Base-by-base conservation (phyloP, 2,113 vertebrate genomes). In the Barnardius zonarius region DNA sequence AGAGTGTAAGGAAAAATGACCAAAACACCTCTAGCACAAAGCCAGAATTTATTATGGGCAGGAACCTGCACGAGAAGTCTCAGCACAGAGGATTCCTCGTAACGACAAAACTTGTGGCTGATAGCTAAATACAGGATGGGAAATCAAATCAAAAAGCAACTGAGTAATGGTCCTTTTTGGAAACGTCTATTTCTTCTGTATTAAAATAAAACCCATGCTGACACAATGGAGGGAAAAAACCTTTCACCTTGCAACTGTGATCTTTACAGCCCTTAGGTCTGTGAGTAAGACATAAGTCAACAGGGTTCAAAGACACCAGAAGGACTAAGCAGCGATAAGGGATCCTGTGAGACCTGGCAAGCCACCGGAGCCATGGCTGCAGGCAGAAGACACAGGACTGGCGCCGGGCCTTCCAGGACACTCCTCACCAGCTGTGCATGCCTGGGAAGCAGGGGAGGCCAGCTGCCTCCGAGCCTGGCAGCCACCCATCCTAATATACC, bases 221-320 rank as follows among this genome's bases (percentile, higher is more conserved):
- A 24, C 5, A 46, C 0, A 11, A 46, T 0, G 5, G 39, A 81
- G 8, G 30, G 33, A 48, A 79, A 70, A 79, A 85, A 35, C 19
- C 41, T 27, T 44, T 35, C 30, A 23, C 66, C 46, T 73, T 31
- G 22, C 48, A 85, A 27, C 49, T 31, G 33, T 39, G 16, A 59
- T 10, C 55, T 46, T 27, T n/a, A 46, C 62, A 64, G 43, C 68
- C 43, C 37, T 44, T 62, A 39, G 48, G 39, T 4, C 44, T 35
- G 30, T 2, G 1, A 61, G 35, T 30, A 81, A 81, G 43, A 35
- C 4, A 0, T 16, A 76, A n/a, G 6, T 2, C 24, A 54, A 14
- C 11, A 54, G 28, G 25, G 20, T 28, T 27, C 11, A 9, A n/a
- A 37, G 61, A 61, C 52, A 68, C 27, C 30, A 66, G 46, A n/a